A percentile compares a stretch with the other conserved stretches of the same genome.
These are phyloP conservation scores for Anomalospiza imberbis DNA, from an alignment of 2,797 vertebrate species.

Conservation along the genomic window DNA sequence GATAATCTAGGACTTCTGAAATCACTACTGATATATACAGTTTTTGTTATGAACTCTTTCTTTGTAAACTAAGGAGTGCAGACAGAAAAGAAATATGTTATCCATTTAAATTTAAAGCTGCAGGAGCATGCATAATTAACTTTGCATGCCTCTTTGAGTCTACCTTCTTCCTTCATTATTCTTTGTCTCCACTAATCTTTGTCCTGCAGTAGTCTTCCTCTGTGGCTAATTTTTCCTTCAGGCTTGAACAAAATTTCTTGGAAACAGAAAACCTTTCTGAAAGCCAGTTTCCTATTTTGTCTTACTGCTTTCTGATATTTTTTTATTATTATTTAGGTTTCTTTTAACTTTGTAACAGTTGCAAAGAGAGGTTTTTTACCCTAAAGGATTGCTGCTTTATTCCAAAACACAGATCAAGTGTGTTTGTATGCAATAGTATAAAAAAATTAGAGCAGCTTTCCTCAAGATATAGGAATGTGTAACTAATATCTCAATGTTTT, in stretches of 20 bases:
- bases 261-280: background rate
- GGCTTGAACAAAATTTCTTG: background rate
- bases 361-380: background rate
- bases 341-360: background rate
- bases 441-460: background rate
- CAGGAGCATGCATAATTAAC: background rate
- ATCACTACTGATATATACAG: background rate
- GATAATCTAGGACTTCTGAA: background rate
- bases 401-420: background rate
- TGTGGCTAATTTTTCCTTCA: constrained; percentile 14
- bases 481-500: background rate
- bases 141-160: background rate
- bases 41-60: background rate
- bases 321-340: background rate
- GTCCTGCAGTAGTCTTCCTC: background rate
- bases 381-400: background rate
- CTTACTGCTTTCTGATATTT: background rate
- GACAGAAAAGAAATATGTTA: background rate
- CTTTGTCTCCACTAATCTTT: constrained; percentile 10
- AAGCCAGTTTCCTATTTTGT: background rate
- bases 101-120: background rate
- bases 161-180: constrained; percentile 8
- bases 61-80: background rate
- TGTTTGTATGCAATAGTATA: background rate
- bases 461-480: background rate